Conservation (phyloP, 2,888 invertebrate genomes). For the Leptopilina drosophilae region DNA sequence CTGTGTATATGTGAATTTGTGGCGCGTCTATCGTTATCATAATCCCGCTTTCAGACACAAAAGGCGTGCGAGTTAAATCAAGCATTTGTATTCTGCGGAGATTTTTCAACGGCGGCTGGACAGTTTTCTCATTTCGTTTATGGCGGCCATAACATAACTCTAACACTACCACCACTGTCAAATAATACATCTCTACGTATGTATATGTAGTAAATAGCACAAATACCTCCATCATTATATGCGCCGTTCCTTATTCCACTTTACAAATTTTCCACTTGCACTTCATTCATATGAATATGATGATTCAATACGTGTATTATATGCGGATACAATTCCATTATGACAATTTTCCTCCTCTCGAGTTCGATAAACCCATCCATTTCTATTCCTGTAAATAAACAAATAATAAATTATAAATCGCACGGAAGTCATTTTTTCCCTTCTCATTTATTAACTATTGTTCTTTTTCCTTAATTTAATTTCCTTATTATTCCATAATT, state of each 20-base stretch:
- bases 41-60: slow-evolving; percentile 48
- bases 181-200: not conserved
- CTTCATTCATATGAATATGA: not conserved
- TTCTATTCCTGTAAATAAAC: not conserved
- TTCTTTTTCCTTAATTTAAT: too few species aligned
- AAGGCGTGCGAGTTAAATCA: slow-evolving; percentile 63
- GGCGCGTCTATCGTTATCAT: slow-evolving; percentile 37
- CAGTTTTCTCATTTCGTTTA: slow-evolving; percentile 76
- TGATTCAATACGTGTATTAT: too few species aligned
- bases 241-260: slow-evolving; percentile 13
- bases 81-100: slow-evolving; percentile 75
- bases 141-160: slow-evolving; percentile 73
- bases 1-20: too few species aligned
- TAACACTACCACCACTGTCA: slow-evolving; percentile 59
- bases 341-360: not conserved
- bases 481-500: too few species aligned
- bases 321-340: not conserved
- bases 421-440: too few species aligned
- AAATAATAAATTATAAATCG: too few species aligned
- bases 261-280: slow-evolving; percentile 1
- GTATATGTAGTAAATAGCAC: slow-evolving; percentile 6
- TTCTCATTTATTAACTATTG: too few species aligned
- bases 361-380: not conserved
- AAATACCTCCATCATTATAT: slow-evolving; percentile 42
- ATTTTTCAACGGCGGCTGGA: slow-evolving; percentile 73